Conservation (phyloP, 2,888 invertebrate genomes). For the Nezara viridula region DNA sequence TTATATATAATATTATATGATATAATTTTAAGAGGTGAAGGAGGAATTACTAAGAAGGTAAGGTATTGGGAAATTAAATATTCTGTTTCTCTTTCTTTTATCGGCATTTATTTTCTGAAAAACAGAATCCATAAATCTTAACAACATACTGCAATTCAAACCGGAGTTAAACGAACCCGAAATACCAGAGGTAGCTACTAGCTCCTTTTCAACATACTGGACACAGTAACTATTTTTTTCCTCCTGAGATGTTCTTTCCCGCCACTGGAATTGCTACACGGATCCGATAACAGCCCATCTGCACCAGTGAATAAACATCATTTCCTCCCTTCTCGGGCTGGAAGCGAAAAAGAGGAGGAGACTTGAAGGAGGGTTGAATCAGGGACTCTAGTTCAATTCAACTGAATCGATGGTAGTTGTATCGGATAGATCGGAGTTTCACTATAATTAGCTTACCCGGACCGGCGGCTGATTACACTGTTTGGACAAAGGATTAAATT, state of each 20-base stretch:
- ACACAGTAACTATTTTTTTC: background rate
- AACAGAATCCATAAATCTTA: background rate
- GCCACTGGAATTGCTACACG: background rate
- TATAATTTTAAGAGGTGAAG: no score
- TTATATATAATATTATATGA: no score
- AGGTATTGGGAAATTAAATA: no score
- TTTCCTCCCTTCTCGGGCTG: background rate
- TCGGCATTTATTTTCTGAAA: no score
- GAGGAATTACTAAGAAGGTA: no score
- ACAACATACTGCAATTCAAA: background rate
- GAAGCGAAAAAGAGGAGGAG: background rate
- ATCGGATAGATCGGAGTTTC: background rate
- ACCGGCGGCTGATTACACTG: background rate
- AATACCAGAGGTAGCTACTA: background rate
- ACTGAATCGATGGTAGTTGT: background rate
- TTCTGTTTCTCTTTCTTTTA: no score
- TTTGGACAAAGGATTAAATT: background rate
- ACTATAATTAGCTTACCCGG: background rate
- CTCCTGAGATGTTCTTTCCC: background rate
- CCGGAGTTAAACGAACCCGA: background rate
- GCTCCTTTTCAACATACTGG: background rate
- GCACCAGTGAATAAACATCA: conserved; percentile 35
- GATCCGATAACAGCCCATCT: conserved; percentile 18
- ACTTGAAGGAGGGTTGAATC: background rate
- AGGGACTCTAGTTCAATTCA: background rate